Evolutionary conservation across 2,113 vertebrate species (phyloP), one percentile per base, ranked within the genome.

Genomic region (Spilogale gracilis): DNA sequence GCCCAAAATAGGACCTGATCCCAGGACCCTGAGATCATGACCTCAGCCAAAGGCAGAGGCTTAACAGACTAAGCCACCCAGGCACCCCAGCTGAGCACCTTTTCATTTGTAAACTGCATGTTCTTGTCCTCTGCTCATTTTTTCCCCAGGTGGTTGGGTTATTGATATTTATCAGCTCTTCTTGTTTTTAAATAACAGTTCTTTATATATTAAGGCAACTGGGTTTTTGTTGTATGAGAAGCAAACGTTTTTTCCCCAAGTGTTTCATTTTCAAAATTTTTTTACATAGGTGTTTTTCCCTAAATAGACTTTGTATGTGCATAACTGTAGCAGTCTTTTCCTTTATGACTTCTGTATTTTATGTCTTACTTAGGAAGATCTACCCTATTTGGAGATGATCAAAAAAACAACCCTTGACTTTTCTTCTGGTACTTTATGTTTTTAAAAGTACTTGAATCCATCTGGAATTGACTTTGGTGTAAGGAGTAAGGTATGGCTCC

Each of bases 381-480:
- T 81, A 73, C 69, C 9, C 5, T 88, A 78, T 89, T 94, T 95
- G 60, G 48, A 88, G 69, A 93, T 78, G 17, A 60, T 71, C 76
- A 12, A 60, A 63, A 89, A 63, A 89, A 54, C 11, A 84, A 45
- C 13, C 45, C 60, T 82, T 21, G 20, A 58, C 21, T 67, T 85
- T 61, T 94, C 92, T 89, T 90, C 61, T 94, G 30, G 30, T 60
- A 76, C 73, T 79, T 81, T 69, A 90, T 67, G 67, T 56, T 91
- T 94, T 96, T 54, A 58, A 91, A 86, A 95, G 74, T 83, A 48
- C 86, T 83, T 97, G 60, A 74, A 74, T 92, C 96, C 97, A 93
- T 93, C 89, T 97, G 92, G 89, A 97, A 65, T 50, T 92, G 85
- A 90, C 89, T 97, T 86, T 30, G 83, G 92, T 93, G 45, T 96